Conservation (phyloP, 2,113 vertebrate species). For the Heterotilapia buettikoferi region DNA sequence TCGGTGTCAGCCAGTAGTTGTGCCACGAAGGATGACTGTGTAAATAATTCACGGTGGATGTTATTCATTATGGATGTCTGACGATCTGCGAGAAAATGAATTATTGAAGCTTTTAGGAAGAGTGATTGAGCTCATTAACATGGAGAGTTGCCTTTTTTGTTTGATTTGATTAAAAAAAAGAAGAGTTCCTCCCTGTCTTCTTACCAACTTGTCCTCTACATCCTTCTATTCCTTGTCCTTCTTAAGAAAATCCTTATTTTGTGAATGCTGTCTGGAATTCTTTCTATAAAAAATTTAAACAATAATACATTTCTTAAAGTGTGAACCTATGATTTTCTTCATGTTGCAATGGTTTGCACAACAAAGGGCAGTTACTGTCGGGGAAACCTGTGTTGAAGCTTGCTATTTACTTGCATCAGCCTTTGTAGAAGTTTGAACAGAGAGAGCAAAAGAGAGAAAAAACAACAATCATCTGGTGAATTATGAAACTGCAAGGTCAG, state of each 20-base stretch:
- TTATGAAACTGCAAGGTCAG: neutral
- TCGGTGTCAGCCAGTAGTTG: conserved; percentile 32
- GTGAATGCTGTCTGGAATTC: neutral
- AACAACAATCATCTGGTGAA: neutral
- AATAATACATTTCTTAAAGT: neutral
- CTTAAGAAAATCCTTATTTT: neutral
- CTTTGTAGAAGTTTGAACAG: neutral
- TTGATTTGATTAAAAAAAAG: conserved; percentile 41
- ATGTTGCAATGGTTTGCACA: neutral
- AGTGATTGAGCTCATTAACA: conserved; percentile 48
- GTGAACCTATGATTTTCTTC: neutral
- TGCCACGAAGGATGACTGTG: conserved; percentile 13
- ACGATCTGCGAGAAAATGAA: conserved; percentile 43
- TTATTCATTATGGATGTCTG: conserved; percentile 55
- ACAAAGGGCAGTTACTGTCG: neutral
- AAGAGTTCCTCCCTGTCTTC: neutral
- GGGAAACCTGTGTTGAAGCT: neutral
- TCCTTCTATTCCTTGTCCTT: neutral
- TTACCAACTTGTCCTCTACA: neutral
- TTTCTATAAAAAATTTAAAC: neutral
- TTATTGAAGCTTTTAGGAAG: conserved; percentile 39
- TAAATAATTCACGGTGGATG: conserved; percentile 58
- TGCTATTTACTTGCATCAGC: neutral
- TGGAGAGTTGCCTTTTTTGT: conserved; percentile 20
- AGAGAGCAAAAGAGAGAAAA: neutral